Evolutionary conservation across 1,140 invertebrate genomes (phyloP).

Genomic region (Bombus superbus): DNA sequence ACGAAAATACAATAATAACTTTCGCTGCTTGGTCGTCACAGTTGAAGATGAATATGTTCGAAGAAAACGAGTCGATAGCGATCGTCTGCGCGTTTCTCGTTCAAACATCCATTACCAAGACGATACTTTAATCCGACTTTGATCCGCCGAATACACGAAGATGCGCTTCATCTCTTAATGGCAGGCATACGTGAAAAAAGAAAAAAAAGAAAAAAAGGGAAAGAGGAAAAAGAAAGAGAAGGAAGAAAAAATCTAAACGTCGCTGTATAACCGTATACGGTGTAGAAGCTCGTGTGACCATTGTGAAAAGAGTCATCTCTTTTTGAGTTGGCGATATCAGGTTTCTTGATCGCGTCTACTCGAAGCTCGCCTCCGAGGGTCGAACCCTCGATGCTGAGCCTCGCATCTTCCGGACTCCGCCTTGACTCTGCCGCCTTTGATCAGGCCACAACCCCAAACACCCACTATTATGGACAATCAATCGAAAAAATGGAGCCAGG

Average conservation of each 20-base stretch:
- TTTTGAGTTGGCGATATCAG: conserved; percentile 72
- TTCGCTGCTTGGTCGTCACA: too few species aligned
- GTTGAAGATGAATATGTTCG: not conserved
- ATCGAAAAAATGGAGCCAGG: conserved; percentile 71
- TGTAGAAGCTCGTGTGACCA: conserved; percentile 49
- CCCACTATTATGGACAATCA: conserved; percentile 76
- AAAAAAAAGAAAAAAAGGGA: not conserved
- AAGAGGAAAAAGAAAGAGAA: too few species aligned
- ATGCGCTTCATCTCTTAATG: conserved; percentile 19
- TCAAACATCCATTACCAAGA: not conserved
- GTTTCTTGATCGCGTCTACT: conserved; percentile 74
- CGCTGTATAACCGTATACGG: not conserved
- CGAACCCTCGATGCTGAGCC: conserved; percentile 73
- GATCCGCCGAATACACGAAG: not conserved
- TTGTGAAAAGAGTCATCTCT: conserved; percentile 73
- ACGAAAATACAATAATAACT: too few species aligned
- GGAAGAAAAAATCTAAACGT: conserved; percentile 19
- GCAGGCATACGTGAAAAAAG: conserved; percentile 15
- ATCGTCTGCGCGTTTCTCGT: too few species aligned
- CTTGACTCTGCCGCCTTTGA: conserved; percentile 68
- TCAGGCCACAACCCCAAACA: conserved; percentile 75
- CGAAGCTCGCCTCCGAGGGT: conserved; percentile 61
- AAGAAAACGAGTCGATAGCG: not conserved
- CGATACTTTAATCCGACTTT: not conserved
- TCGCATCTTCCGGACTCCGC: conserved; percentile 75